Conservation (phyloP, 1,140 invertebrate genomes). For the Pectinophora gossypiella region DNA sequence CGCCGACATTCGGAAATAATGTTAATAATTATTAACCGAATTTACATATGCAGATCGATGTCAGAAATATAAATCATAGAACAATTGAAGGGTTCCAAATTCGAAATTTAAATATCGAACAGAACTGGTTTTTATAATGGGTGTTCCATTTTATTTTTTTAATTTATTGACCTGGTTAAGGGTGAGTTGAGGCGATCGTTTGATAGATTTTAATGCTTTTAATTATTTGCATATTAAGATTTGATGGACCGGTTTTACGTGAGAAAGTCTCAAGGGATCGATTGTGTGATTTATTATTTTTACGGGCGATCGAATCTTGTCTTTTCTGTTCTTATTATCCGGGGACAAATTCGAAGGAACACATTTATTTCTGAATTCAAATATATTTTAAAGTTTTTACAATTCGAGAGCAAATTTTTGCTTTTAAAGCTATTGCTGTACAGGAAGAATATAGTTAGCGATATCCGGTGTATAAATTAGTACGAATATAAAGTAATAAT, state of each 20-base stretch:
- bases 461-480: neutral
- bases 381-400: no score
- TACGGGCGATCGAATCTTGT: neutral
- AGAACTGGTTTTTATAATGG: slow-evolving; percentile 51
- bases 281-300: neutral
- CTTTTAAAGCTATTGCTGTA: no score
- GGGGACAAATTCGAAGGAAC: neutral
- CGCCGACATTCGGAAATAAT: slow-evolving; percentile 44
- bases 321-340: neutral
- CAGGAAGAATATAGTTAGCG: neutral
- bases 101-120: slow-evolving; percentile 27
- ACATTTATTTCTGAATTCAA: no score
- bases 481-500: neutral
- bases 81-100: slow-evolving; percentile 52
- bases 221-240: slow-evolving; percentile 63
- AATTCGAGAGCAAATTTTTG: no score
- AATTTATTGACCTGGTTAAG: slow-evolving; percentile 61
- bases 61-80: slow-evolving; percentile 62
- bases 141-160: slow-evolving; percentile 41
- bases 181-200: slow-evolving; percentile 37
- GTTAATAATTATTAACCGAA: slow-evolving; percentile 53
- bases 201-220: slow-evolving; percentile 24
- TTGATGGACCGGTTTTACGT: slow-evolving; percentile 27
- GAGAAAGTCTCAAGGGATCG: slow-evolving; percentile 29
- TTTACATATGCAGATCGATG: slow-evolving; percentile 59